Conservation (phyloP, 2,888 invertebrate species). For the Macaria notata region DNA sequence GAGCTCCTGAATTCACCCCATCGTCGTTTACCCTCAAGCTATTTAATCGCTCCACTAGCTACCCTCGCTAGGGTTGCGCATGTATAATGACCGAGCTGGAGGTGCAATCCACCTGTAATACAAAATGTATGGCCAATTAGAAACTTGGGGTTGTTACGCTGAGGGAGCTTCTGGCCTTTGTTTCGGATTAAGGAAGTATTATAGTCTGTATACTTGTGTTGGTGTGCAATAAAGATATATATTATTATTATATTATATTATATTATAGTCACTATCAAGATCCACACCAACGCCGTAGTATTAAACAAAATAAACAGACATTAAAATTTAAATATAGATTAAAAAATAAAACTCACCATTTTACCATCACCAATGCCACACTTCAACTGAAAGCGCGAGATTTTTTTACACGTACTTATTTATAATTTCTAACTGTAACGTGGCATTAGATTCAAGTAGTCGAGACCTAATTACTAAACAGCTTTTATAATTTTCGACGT, state of each 20-base stretch:
- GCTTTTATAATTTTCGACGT: constrained; percentile 49
- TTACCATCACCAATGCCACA: too few species aligned
- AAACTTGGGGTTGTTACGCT: constrained; percentile 5
- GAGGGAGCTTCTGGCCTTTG: background rate
- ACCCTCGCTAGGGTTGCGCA: constrained; percentile 34
- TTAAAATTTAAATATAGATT: too few species aligned
- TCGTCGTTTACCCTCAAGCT: constrained; percentile 33
- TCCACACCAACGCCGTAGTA: too few species aligned
- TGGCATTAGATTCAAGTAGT: constrained; percentile 27
- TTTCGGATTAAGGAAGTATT: too few species aligned
- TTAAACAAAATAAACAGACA: too few species aligned
- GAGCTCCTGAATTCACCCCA: background rate
- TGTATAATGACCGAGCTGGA: constrained; percentile 33
- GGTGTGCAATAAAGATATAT: too few species aligned
- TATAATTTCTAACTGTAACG: constrained; percentile 22
- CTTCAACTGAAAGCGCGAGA: too few species aligned
- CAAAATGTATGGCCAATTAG: constrained; percentile 21
- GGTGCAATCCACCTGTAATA: constrained; percentile 25
- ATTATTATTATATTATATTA: too few species aligned
- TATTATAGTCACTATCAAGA: too few species aligned
- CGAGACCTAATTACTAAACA: constrained; percentile 44
- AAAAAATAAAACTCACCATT: too few species aligned
- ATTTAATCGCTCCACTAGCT: constrained; percentile 45
- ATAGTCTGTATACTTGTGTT: too few species aligned
- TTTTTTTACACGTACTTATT: too few species aligned